Evolutionary conservation across 2,888 invertebrate genomes (phyloP).

Genomic region (Siphlonurus alternatus): DNA sequence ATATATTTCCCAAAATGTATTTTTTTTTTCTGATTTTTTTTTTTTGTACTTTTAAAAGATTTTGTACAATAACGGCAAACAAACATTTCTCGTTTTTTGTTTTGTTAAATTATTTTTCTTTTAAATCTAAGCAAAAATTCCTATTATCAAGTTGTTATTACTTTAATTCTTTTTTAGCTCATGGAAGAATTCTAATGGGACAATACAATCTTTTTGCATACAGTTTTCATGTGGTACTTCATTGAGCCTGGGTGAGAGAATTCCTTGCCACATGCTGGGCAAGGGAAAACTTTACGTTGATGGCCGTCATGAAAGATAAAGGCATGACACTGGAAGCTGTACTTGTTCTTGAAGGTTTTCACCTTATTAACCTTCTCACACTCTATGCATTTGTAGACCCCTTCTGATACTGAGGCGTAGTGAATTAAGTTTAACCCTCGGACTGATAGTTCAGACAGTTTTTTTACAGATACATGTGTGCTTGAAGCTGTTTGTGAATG

Average conservation of each 20-base stretch:
- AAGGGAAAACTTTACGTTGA: constrained; percentile 82
- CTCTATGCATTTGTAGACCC: constrained; percentile 82
- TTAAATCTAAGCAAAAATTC: not conserved
- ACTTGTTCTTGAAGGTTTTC: constrained; percentile 89
- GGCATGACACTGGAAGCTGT: constrained; percentile 87
- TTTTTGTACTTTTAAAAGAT: no score
- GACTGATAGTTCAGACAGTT: constrained; percentile 81
- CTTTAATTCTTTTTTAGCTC: not conserved
- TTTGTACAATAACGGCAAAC: no score
- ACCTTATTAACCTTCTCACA: constrained; percentile 83
- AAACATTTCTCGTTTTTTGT: no score
- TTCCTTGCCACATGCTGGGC: constrained; percentile 80
- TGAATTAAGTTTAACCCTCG: constrained; percentile 75
- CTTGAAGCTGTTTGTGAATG: constrained; percentile 66
- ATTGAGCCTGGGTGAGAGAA: constrained; percentile 87
- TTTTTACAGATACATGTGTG: constrained; percentile 73
- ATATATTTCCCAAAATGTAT: no score
- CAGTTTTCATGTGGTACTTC: constrained; percentile 90
- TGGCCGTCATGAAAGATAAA: constrained; percentile 87
- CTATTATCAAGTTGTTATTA: not conserved
- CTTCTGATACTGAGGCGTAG: constrained; percentile 69
- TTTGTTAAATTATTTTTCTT: not conserved
- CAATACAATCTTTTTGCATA: constrained; percentile 76
- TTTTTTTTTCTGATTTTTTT: no score
- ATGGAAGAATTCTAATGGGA: constrained; percentile 50